These are phyloP conservation scores for Camptogramma bilineatum DNA, from an alignment of 2,888 invertebrate species.

Conservation along the genomic window DNA sequence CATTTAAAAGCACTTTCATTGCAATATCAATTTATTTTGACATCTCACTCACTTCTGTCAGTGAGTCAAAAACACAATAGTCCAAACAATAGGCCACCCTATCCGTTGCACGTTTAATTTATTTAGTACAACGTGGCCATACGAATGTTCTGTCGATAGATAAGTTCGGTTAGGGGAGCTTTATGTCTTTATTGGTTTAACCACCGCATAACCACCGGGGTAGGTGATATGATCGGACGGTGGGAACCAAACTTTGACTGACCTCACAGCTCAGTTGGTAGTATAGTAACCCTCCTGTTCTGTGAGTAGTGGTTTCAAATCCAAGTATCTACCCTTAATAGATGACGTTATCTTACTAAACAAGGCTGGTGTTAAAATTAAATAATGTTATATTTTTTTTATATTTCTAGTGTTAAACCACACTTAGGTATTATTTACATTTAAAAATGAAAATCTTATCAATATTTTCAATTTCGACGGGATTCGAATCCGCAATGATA, in stretches of 20 bases:
- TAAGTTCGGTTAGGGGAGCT: conserved; percentile 66
- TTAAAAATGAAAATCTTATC: too few relatives aligned
- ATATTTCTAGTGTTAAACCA: too few relatives aligned
- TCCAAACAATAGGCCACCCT: conserved; percentile 40
- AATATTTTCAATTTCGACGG: too few relatives aligned
- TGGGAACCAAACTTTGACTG: conserved; percentile 18
- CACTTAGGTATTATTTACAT: too few relatives aligned
- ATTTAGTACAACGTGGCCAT: conserved; percentile 64
- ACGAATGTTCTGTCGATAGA: conserved; percentile 72
- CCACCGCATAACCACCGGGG: conserved; percentile 59
- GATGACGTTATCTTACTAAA: too few relatives aligned
- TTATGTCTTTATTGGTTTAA: conserved; percentile 73
- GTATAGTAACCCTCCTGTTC: too few relatives aligned
- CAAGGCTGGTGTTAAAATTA: too few relatives aligned
- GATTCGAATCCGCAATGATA: too few relatives aligned
- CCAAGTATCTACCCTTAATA: too few relatives aligned
- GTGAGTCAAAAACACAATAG: conserved; percentile 20
- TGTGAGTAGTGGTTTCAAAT: too few relatives aligned
- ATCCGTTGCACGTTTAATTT: conserved; percentile 63
- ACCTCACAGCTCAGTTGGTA: background rate
- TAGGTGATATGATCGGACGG: conserved; percentile 51
- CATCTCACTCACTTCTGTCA: conserved; percentile 24
- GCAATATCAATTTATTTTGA: conserved; percentile 29
- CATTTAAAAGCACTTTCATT: background rate
- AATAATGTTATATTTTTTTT: too few relatives aligned